A percentile compares a stretch with the other conserved stretches of the same genome.
Evolutionary conservation across 2,888 invertebrate species (phyloP).

Genomic region (Parelbella ahira): DNA sequence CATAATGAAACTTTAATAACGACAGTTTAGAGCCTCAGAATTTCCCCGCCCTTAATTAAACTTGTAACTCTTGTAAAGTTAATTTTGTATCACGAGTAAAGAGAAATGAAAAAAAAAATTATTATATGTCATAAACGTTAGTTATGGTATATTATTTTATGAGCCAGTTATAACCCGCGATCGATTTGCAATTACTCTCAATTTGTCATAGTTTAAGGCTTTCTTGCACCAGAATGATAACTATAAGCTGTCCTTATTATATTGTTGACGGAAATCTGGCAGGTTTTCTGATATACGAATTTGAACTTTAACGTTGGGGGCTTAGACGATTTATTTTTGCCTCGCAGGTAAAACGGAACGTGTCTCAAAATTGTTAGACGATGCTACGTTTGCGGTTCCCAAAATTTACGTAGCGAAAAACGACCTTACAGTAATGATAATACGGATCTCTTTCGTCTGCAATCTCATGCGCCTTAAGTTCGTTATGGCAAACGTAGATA

Average conservation of each 20-base stretch:
- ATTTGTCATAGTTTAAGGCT: constrained; percentile 21
- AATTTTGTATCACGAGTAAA: no score
- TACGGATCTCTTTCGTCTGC: no score
- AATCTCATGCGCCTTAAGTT: no score
- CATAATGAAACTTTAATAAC: no score
- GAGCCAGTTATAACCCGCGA: background rate
- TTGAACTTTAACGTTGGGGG: constrained; percentile 24
- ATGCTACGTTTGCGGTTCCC: constrained; percentile 3
- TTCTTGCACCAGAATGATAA: constrained; percentile 22
- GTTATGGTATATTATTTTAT: constrained; percentile 11
- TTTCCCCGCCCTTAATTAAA: no score
- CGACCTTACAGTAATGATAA: no score
- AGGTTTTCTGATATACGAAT: constrained; percentile 19
- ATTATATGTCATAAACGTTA: background rate
- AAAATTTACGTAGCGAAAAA: background rate
- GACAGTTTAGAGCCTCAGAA: no score
- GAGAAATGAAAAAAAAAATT: no score
- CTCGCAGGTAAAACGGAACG: constrained; percentile 22
- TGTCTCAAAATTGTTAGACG: constrained; percentile 22
- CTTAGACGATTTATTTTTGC: constrained; percentile 24
- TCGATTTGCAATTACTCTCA: constrained; percentile 20
- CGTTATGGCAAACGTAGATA: no score
- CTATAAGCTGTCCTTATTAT: constrained; percentile 20
- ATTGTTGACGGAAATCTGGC: constrained; percentile 16
- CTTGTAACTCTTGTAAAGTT: no score